Evolutionary conservation across 2,113 vertebrate genomes (phyloP), one percentile per base, ranked within the genome.

Genomic region (Podiceps cristatus): DNA sequence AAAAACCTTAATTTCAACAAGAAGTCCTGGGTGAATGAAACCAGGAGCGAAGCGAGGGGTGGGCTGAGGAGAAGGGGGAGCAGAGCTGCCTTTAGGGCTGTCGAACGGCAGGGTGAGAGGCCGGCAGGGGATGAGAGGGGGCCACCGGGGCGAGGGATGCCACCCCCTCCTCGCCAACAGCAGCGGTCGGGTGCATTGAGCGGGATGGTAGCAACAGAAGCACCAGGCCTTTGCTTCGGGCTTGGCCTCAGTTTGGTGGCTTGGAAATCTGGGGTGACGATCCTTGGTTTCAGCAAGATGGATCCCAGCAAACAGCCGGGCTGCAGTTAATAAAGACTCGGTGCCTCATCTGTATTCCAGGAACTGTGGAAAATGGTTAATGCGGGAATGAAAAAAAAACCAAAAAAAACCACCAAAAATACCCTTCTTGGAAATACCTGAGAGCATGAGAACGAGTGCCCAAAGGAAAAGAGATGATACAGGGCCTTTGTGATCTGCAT

Each of bases 101-200:
- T 35, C 37, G 19, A 78, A 10, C 3, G 9, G 33, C 53, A 75
- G 18, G 33, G 35, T 49, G 49, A 28, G 25, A 85, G 56, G 31
- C 9, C 2, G 6, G 28, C 85, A 63, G 37, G 33, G 52, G 12
- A 56, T 49, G 33, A 77, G 13, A 0, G 0, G 37, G 13, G 16
- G 2, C 40, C 3, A 5, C 25, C 0, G 0, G 7, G 31, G 31
- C 0, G 0, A 59, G 35, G 27, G 42, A 55, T 1, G 20, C 4
- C 18, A 52, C 44, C 9, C 35, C 33, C 1, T 2, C 35, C 42
- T 78, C 0, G 0, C 42, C n/a, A 40, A 5, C 28, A 31, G 59
- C 49, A 77, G 50, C 4, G 2, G 25, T 22, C 3, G 2, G 60
- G 8, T 5, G 0, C 5, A 0, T 45, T 62, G 66, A 55, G 81